Base-by-base conservation (phyloP, 2,113 vertebrate genomes). In the Albula glossodonta region DNA sequence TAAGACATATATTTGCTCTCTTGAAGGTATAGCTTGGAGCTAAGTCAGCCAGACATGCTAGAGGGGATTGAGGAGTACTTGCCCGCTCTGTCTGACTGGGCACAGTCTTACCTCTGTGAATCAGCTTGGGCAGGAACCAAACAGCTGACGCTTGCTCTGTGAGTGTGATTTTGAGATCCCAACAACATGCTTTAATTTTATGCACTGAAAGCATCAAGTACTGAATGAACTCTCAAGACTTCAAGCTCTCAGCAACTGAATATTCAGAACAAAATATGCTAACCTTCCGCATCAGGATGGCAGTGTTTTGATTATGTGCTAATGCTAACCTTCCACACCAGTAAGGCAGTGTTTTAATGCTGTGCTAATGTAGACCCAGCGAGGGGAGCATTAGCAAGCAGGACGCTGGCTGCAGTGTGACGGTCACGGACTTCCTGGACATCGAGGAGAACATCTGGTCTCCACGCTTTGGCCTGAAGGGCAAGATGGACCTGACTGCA, bases 391-490 rank as follows among this genome's bases (percentile, higher is more conserved):
- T 91, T 12, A 92, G 89, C 91, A 4, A 80, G 74, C 93, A 92
- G 87, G 95, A 96, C 48, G 82, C 90, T 0, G 60, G 88, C 48
- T 91, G 93, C 78, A 94, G 88, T 19, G 82, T 96, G 83, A 95
- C 96, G 3, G 84, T 99, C 13, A 89, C 93, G 0, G 96, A 97
- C 70, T 92, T 99, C 84, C 87, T 95, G 53, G 98, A 99, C 89
- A 96, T 99, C 41, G 98, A 99, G 89, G 98, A 99, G 92, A 99
- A 96, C 31, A 96, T 99, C 89, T 99, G 98, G 98, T 97, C 96
- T 52, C 97, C 98, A 11, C 95, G 96, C 52, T 99, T 99, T 93
- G 98, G 98, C 15, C 87, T 99, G 88, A 99, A 99, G 87, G 98
- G 98, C 22, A 99, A 99, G 94, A 96, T 99, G 31, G 98, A 99